Percentiles rank a stretch among this genome's conserved stretches.
Conservation (phyloP, 2,888 invertebrate species). For the Pasiphila rectangulata region DNA sequence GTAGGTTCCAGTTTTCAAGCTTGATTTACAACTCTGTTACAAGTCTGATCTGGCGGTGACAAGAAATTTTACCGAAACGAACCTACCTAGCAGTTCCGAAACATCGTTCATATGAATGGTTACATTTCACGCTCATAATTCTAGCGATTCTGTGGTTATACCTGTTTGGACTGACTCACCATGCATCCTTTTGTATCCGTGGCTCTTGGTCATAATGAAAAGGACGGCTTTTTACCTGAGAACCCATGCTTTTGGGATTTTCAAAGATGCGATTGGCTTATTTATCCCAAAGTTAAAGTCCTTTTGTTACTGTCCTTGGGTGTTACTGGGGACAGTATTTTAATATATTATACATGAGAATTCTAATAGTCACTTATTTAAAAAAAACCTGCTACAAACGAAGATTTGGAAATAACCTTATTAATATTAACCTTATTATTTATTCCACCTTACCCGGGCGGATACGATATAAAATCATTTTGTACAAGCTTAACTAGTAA, state of each 20-base stretch:
- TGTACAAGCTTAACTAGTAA: background rate
- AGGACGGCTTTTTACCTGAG: constrained; percentile 32
- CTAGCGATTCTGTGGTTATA: constrained; percentile 37
- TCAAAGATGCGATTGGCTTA: constrained; percentile 13
- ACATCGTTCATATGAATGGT: constrained; percentile 1
- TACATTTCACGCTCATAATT: constrained; percentile 9
- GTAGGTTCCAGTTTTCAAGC: constrained; percentile 21
- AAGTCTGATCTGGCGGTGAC: constrained; percentile 11
- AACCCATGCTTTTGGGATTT: constrained; percentile 13
- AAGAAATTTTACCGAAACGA: constrained; percentile 17
- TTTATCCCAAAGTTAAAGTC: constrained; percentile 23
- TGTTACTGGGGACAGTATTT: no score
- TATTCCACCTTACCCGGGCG: no score
- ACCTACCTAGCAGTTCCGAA: constrained; percentile 2
- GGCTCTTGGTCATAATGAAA: constrained; percentile 36
- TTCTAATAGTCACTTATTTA: no score
- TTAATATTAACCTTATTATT: no score
- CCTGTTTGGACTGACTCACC: constrained; percentile 53
- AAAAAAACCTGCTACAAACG: no score
- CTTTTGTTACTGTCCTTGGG: no score
- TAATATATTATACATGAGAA: no score
- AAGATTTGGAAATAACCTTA: no score
- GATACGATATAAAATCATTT: background rate
- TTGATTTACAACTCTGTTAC: constrained; percentile 15
- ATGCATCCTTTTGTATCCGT: constrained; percentile 47